Evolutionary conservation across 53 echinoderm and acorn worm genomes (phyloP).

Genomic region (Holothuria leucospilota): DNA sequence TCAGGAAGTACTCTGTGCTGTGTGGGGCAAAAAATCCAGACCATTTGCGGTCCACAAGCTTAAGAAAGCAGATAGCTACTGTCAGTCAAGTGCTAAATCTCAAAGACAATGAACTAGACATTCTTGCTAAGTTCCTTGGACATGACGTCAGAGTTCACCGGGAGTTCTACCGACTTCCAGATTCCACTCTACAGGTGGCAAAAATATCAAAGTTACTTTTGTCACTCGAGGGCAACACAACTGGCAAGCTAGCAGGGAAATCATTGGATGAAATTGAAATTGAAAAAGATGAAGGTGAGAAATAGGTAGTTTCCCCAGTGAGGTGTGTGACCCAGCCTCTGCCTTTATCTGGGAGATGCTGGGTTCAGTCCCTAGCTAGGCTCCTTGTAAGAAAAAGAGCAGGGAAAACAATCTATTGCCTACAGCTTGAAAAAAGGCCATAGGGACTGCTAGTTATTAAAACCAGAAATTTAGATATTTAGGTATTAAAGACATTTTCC

Average conservation of each 20-base stretch:
- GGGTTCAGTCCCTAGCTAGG: too few species aligned
- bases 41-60: conserved; percentile 64
- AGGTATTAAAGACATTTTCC: too few species aligned
- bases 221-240: conserved; percentile 60
- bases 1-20: conserved; percentile 47
- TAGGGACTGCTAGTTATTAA: too few species aligned
- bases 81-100: conserved; percentile 77
- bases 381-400: too few species aligned
- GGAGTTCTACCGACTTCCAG: conserved; percentile 77
- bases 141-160: conserved; percentile 78
- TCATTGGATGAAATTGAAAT: conserved; percentile 68
- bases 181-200: conserved; percentile 74
- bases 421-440: too few species aligned
- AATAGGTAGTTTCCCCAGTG: too few species aligned
- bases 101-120: conserved; percentile 74
- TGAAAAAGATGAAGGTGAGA: too few species aligned
- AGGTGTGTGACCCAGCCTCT: too few species aligned
- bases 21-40: conserved; percentile 70
- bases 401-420: too few species aligned
- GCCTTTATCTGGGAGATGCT: too few species aligned
- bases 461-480: too few species aligned
- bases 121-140: conserved; percentile 76
- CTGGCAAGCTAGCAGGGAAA: conserved; percentile 61
- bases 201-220: conserved; percentile 76
- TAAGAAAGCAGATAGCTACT: conserved; percentile 71